phyloP scores from a whole-genome alignment of 2,888 invertebrate genomes.

The Hypolimnas misippus region DNA sequence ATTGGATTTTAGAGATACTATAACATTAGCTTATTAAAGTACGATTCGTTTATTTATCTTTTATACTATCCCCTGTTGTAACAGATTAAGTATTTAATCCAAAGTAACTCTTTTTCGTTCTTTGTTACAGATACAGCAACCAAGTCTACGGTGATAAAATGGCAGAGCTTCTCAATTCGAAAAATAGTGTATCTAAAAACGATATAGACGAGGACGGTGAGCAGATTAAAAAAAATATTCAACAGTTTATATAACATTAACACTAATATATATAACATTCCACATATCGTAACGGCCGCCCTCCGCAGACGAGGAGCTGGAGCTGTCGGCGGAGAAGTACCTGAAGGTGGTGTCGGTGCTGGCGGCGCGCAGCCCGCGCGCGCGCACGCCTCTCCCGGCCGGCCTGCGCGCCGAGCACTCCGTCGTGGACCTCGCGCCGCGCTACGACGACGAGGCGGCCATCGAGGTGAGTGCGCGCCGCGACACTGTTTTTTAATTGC shows the following conservation, averaged over 20 bases:
- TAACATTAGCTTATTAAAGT: too few relatives aligned
- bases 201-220: constrained; percentile 65
- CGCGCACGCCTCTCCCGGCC: constrained; percentile 87
- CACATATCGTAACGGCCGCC: too few relatives aligned
- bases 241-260: too few relatives aligned
- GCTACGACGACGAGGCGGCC: constrained; percentile 66
- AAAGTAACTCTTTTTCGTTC: too few relatives aligned
- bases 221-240: too few relatives aligned
- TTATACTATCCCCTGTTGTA: too few relatives aligned
- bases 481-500: too few relatives aligned
- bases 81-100: too few relatives aligned
- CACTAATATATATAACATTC: background rate
- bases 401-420: constrained; percentile 79
- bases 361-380: constrained; percentile 88
- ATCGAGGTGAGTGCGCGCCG: constrained; percentile 60
- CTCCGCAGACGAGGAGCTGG: constrained; percentile 59
- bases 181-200: constrained; percentile 70
- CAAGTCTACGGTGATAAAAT: constrained; percentile 90
- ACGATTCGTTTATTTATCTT: too few relatives aligned
- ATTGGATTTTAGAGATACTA: too few relatives aligned
- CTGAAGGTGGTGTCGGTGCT: constrained; percentile 92
- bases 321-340: constrained; percentile 88
- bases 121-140: constrained; percentile 83
- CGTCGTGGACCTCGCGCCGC: constrained; percentile 66
- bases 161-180: constrained; percentile 84